These are phyloP conservation scores for Criorhina ranunculi DNA, from an alignment of 2,888 invertebrate genomes.

Conservation along the genomic window DNA sequence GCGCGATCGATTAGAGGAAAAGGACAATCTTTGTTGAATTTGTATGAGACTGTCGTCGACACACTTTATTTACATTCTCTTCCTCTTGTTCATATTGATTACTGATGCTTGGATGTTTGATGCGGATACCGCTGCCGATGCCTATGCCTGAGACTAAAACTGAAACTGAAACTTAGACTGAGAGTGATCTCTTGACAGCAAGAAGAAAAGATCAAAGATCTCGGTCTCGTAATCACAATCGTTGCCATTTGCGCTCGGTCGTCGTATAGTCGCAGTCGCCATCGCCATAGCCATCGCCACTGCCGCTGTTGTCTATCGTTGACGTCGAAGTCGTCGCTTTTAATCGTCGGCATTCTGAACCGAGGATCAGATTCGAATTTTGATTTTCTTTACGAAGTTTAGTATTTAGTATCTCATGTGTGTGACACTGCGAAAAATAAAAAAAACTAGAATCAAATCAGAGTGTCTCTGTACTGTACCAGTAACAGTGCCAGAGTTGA, in stretches of 20 bases:
- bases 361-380: conserved; percentile 54
- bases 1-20: not conserved
- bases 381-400: conserved; percentile 20
- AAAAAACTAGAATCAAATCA: not conserved
- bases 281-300: conserved; percentile 14
- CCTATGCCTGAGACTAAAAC: too few species aligned
- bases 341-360: conserved; percentile 44
- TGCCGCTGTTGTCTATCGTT: conserved; percentile 34
- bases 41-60: conserved; percentile 15
- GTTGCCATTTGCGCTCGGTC: conserved; percentile 60
- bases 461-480: not conserved
- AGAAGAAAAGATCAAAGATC: conserved; percentile 81
- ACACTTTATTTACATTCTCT: conserved; percentile 58
- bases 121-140: too few species aligned
- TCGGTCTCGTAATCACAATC: conserved; percentile 79
- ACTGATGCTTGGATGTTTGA: too few species aligned
- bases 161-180: not conserved
- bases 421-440: not conserved
- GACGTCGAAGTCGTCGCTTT: conserved; percentile 40
- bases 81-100: conserved; percentile 64
- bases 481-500: not conserved
- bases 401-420: not conserved
- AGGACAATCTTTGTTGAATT: not conserved
- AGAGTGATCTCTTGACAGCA: conserved; percentile 81
- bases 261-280: conserved; percentile 17